Base-by-base conservation (phyloP, 2,113 vertebrate genomes). In the Verasper variegatus region DNA sequence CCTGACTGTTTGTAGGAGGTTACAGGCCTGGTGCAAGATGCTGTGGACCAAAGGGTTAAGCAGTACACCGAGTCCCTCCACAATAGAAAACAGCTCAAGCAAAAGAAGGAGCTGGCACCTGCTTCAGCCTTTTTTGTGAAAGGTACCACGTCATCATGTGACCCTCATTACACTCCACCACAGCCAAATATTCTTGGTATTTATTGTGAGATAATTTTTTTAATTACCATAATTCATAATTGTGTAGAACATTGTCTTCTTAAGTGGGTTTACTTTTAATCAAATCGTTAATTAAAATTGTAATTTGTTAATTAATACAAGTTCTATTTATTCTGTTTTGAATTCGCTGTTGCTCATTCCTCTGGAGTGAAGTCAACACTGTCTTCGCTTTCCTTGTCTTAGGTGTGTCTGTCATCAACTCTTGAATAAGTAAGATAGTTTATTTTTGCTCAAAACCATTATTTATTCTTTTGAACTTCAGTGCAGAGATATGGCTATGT, bases 11-110 rank as follows among this genome's bases (percentile, higher is more conserved):
- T 85, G n/a, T 26, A 98, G 97, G 96, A 97, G 81, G 83, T 97
- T 60, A 93, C 95, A 84, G 87, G 80, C 82, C 87, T 97, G 77
- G 93, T 98, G 21, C 95, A 93, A 87, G 96, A 96, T 83, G 83
- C 95, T 26, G 90, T 98, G 82, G 94, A 96, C 83, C 93, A 93
- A 61, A 95, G 96, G 85, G 94, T 98, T 59, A 95, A 91, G 75
- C 94, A 93, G 63, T 95, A 95, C 82, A 78, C 93, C 47, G 94
- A 95, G 88, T 76, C 76, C 2, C 92, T 37, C 74, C 95, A 93
- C 85, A 90, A 85, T 0, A 94, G 88, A 80, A 93, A 76, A 15
- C 93, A 90, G 0, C 74, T 86, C 71, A 96, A 95, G 81, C 83
- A 88, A 14, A 94, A 78, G 71, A 76, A 78, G 81, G 95, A 96